Conservation (phyloP, 2,888 invertebrate genomes). For the Synergus umbraculus region DNA sequence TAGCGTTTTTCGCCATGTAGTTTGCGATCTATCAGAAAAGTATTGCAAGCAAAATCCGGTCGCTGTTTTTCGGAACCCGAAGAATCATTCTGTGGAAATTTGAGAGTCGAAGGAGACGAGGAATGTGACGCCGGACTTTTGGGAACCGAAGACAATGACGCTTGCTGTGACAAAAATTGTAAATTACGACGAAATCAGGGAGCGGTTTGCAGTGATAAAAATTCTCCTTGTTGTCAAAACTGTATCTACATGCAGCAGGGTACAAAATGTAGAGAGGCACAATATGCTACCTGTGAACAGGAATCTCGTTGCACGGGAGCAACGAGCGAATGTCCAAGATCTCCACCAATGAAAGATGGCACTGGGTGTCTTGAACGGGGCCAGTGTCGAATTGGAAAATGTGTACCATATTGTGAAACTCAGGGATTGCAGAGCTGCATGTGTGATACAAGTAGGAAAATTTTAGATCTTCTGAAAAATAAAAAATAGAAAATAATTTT, state of each 20-base stretch:
- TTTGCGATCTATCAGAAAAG: constrained; percentile 93
- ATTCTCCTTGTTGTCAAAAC: constrained; percentile 95
- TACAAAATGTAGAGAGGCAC: constrained; percentile 93
- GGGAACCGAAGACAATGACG: constrained; percentile 95
- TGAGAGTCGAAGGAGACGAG: constrained; percentile 96
- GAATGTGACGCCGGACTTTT: constrained; percentile 97
- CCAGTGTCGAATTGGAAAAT: constrained; percentile 93
- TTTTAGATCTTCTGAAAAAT: neutral
- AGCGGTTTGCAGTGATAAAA: constrained; percentile 97
- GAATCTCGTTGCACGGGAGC: constrained; percentile 93
- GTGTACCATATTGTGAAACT: constrained; percentile 96
- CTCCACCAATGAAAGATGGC: constrained; percentile 91
- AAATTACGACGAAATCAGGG: constrained; percentile 88
- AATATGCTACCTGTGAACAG: constrained; percentile 94
- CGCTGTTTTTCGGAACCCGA: constrained; percentile 95
- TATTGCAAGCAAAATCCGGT: constrained; percentile 93
- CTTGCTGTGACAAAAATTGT: constrained; percentile 96
- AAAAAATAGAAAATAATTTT: neutral
- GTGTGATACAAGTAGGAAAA: constrained; percentile 91
- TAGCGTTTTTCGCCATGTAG: constrained; percentile 98
- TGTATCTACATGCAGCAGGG: constrained; percentile 92
- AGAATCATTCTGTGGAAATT: constrained; percentile 97
- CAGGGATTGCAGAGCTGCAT: constrained; percentile 96
- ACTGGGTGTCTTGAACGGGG: constrained; percentile 95
- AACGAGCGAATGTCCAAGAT: constrained; percentile 89